Percentiles rank a stretch among this genome's conserved stretches.
phyloP scores from a whole-genome alignment of 2,113 vertebrate genomes.

The Pyxicephalus adspersus region DNA sequence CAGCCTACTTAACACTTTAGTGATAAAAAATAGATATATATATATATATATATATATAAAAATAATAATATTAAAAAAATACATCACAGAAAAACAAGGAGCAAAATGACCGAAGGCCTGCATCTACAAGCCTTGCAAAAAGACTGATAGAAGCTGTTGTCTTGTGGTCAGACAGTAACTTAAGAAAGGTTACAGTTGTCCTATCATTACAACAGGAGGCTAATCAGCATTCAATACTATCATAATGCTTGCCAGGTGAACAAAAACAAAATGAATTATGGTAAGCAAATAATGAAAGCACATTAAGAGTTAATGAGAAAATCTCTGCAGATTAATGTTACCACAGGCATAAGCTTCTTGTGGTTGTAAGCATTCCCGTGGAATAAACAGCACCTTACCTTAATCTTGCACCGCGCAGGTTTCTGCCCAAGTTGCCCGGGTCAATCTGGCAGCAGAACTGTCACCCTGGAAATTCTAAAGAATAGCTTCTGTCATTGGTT shows the following conservation, averaged over 20 bases:
- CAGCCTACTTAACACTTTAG: slow-evolving; percentile 41
- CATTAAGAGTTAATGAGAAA: slow-evolving; percentile 61
- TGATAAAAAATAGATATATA: slow-evolving; percentile 68
- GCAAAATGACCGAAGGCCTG: slow-evolving; percentile 47
- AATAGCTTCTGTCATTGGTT: slow-evolving; percentile 94
- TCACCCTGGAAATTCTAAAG: slow-evolving; percentile 93
- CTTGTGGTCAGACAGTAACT: neutral
- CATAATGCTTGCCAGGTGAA: slow-evolving; percentile 45
- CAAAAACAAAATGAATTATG: slow-evolving; percentile 55
- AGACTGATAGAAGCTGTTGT: neutral
- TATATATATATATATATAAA: slow-evolving; percentile 72
- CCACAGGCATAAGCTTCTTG: slow-evolving; percentile 63
- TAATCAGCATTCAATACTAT: slow-evolving; percentile 36
- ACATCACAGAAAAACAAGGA: slow-evolving; percentile 47
- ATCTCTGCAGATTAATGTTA: slow-evolving; percentile 63
- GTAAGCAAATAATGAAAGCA: slow-evolving; percentile 59
- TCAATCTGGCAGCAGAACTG: slow-evolving; percentile 85
- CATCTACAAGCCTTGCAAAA: neutral
- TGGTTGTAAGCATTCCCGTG: slow-evolving; percentile 78
- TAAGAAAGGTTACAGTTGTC: neutral
- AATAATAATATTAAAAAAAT: slow-evolving; percentile 65
- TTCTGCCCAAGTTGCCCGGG: slow-evolving; percentile 81
- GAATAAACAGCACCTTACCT: slow-evolving; percentile 92
- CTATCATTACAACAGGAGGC: neutral
- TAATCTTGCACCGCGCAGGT: slow-evolving; percentile 77